phyloP scores from a whole-genome alignment of 1,140 invertebrate species.

The Goniozus legneri region DNA sequence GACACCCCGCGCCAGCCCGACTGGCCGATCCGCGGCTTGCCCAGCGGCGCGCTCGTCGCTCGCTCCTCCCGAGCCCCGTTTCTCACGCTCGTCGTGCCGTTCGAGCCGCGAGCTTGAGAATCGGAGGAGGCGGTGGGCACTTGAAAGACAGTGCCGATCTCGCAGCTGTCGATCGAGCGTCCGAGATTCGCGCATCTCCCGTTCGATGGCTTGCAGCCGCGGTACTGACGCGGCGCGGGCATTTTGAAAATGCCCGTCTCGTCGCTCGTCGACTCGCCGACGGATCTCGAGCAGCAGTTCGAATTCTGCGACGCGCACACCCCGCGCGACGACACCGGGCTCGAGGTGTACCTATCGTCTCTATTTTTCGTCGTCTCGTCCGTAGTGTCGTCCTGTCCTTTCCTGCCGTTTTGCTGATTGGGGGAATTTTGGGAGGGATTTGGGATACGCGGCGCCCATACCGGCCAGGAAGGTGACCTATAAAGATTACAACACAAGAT shows the following conservation, averaged over 20 bases:
- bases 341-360: too few relatives aligned
- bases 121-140: slow-evolving; percentile 25
- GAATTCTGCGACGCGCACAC: slow-evolving; percentile 6
- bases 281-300: slow-evolving; percentile 2
- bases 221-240: slow-evolving; percentile 32
- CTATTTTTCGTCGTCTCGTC: too few relatives aligned
- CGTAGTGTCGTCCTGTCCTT: too few relatives aligned
- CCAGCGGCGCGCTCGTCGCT: background rate
- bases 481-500: slow-evolving; percentile 51
- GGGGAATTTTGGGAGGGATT: slow-evolving; percentile 40
- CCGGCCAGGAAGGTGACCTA: slow-evolving; percentile 60
- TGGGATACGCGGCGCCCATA: slow-evolving; percentile 55
- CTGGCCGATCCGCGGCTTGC: slow-evolving; percentile 37
- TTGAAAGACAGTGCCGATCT: slow-evolving; percentile 15
- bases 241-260: slow-evolving; percentile 29
- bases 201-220: background rate
- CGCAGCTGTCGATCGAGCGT: too few relatives aligned
- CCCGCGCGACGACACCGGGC: slow-evolving; percentile 22
- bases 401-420: slow-evolving; percentile 14
- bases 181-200: too few relatives aligned
- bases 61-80: slow-evolving; percentile 12
- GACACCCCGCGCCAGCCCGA: slow-evolving; percentile 43
- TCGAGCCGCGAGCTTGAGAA: slow-evolving; percentile 19
- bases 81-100: slow-evolving; percentile 2
- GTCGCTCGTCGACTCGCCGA: background rate